These are phyloP conservation scores for Leucoraja erinaceus DNA, from an alignment of 2,113 vertebrate genomes.

Conservation along the genomic window DNA sequence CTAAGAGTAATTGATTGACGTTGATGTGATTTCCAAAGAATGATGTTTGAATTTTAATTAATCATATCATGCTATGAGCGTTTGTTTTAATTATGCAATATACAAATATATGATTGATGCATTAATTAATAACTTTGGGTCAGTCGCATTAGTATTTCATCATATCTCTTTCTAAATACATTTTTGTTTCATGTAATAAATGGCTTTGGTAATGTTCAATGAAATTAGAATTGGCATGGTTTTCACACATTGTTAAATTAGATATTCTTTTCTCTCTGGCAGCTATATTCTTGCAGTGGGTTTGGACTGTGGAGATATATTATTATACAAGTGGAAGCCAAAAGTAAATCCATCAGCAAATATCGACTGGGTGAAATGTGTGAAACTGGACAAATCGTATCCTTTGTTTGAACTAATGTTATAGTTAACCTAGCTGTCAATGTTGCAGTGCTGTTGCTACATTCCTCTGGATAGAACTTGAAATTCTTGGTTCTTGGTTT, in stretches of 20 bases:
- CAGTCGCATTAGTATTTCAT: background rate
- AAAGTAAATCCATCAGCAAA: slow-evolving; percentile 50
- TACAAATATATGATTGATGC: background rate
- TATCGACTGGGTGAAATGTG: slow-evolving; percentile 68
- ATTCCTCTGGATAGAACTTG: background rate
- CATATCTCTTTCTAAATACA: background rate
- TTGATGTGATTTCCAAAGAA: too few species aligned
- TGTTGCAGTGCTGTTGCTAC: background rate
- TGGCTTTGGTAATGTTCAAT: background rate
- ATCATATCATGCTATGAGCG: background rate
- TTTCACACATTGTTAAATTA: background rate
- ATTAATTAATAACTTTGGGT: background rate
- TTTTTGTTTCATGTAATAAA: background rate
- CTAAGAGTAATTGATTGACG: background rate
- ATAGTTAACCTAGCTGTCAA: background rate
- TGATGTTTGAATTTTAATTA: too few species aligned
- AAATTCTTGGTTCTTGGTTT: too few species aligned
- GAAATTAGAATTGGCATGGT: background rate
- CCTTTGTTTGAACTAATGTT: slow-evolving; percentile 44
- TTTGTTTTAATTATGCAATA: background rate
- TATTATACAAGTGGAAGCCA: slow-evolving; percentile 75
- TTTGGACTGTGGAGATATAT: slow-evolving; percentile 77
- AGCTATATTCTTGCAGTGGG: slow-evolving; percentile 82
- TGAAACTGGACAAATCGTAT: slow-evolving; percentile 71
- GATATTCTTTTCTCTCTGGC: slow-evolving; percentile 41